A percentile compares a stretch with the other conserved stretches of the same genome.
phyloP scores from a whole-genome alignment of 1,140 invertebrate species.

The Apis florea region DNA sequence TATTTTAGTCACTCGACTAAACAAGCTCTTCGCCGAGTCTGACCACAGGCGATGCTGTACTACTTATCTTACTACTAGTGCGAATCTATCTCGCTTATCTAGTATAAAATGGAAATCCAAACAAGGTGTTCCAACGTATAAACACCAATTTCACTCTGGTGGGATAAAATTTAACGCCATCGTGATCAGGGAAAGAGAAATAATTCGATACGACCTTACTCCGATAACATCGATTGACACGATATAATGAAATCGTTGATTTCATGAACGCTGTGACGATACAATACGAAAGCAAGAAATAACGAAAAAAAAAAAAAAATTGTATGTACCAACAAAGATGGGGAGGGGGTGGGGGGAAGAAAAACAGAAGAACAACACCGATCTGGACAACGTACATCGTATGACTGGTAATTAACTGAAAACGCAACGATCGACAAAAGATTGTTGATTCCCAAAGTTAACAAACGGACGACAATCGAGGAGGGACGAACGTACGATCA shows the following conservation, averaged over 20 bases:
- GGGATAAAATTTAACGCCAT: neutral
- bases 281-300: too few relatives aligned
- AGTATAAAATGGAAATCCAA: neutral
- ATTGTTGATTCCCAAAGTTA: neutral
- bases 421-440: neutral
- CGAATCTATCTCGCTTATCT: neutral
- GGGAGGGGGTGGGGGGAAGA: too few relatives aligned
- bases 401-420: neutral
- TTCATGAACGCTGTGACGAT: too few relatives aligned
- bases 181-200: neutral
- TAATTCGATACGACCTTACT: neutral
- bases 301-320: too few relatives aligned
- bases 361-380: neutral
- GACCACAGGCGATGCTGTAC: neutral
- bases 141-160: neutral
- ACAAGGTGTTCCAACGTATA: neutral
- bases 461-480: neutral
- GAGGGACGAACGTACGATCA: neutral
- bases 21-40: neutral
- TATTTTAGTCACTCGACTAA: neutral
- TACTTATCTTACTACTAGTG: neutral
- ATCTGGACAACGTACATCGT: neutral
- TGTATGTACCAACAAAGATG: too few relatives aligned
- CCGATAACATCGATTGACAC: neutral
- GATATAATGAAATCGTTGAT: neutral